Base-by-base conservation (phyloP, 2,888 invertebrate genomes). In the Hedya salicella region DNA sequence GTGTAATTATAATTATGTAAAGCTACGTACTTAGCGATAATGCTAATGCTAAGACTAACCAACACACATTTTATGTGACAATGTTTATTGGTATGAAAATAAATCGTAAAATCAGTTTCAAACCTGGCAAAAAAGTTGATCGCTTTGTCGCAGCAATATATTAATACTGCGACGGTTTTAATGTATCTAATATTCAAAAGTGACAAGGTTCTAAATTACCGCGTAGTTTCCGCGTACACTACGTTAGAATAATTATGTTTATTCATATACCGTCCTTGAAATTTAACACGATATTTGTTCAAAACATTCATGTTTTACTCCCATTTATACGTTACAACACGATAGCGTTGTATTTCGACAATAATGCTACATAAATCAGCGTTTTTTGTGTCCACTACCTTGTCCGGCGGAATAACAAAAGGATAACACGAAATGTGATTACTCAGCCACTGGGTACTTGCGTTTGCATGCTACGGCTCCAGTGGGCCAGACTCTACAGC, bases 401-500 rank as follows among this genome's bases (percentile, higher is more conserved):
- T 75, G 81, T 70, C 69, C 70, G 59, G 79, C 73, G 71, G 62
- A 79, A 73, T 75, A 81, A 87, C 87, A 89, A 89, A 89, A 82
- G 84, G 85, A 86, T 80, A 81, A 83, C 87, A 88, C 79, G 86
- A 85, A 88, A 88, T 86, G 91, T 88, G 85, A 90, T 88, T 89
- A 89, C 85, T 86, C 87, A 85, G 85, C 80, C 78, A 66, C 53
- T 66, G 53, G 78, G 80, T 77, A 78, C 80, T 72, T 74, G 78
- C 75, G 85, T 83, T 83, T 86, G 85, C 85, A 84, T 85, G 87
- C 83, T 85, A 86, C 54, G 25, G 36, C 8, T 16, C 14, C 5
- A 32, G 9, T 54, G 53, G 14, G 49, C 21, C 2, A 16, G 11
- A 36, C 2, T 2, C 1, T 44, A 60, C 66, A 61, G 66, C 13